Evolutionary conservation across 2,797 vertebrate species (phyloP), one percentile per base, ranked within the genome.

Genomic region (Enteromius argenteus): DNA sequence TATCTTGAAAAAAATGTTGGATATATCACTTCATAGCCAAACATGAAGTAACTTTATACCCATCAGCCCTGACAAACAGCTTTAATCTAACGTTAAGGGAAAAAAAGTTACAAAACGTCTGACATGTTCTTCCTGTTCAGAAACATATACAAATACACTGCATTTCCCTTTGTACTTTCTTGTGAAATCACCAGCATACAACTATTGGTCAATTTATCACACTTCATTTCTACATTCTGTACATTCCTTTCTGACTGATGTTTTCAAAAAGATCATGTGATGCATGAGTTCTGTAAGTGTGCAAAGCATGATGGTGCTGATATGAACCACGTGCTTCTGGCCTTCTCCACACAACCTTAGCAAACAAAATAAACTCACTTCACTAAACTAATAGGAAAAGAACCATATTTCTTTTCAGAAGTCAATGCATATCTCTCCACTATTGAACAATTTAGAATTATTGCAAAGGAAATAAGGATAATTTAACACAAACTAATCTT

Each of bases 221-320:
- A 76, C 1, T 49, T 76, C 56, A 80, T 30, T 85, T 49, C 77
- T 85, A 66, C 58, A 88, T 81, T 88, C 68, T 39, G 60, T 68
- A 79, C 79, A 77, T 87, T 87, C 46, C 35, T 69, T 69, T 80
- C 72, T 68, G 56, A 79, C 73, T 39, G 46, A 60, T 51, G 17
- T 27, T 81, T 35, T 49, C 44, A 46, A 53, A 21, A 10, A 42
- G 42, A 84, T 19, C 35, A 46, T 37, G 37, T 37, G 37, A 46
- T 39, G 37, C 44, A 37, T n/a, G 23, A 66, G 21, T 64, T 78
- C 9, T 51, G 10, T 14, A 32, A 35, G 17, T 60, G 68, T 72
- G 23, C 5, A 46, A 72, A 62, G 39, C 9, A 8, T 58, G 23
- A 60, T 37, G 27, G 23, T 73, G 69, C 39, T n/a, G 11, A 13